A percentile compares a stretch with the other conserved stretches of the same genome.
phyloP scores from a whole-genome alignment of 2,888 invertebrate genomes.

The Drosophila subsilvestris region DNA sequence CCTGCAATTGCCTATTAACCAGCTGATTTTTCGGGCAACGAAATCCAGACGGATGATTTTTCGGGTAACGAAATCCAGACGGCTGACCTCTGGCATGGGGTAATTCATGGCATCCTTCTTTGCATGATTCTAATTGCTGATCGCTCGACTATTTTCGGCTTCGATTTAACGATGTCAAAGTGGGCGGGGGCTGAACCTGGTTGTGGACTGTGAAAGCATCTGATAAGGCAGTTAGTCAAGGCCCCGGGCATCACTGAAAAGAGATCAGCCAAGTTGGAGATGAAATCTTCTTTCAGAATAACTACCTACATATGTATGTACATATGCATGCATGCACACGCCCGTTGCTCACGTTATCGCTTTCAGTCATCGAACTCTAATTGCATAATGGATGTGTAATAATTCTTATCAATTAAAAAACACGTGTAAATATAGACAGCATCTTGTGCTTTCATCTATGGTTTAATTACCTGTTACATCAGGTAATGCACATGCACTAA shows the following conservation, averaged over 20 bases:
- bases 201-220: background rate
- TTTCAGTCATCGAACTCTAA: constrained; percentile 15
- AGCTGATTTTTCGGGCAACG: constrained; percentile 12
- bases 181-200: background rate
- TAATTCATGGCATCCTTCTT: constrained; percentile 3
- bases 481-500: background rate
- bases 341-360: constrained; percentile 8
- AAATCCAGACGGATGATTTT: background rate
- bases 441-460: background rate
- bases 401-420: constrained; percentile 13
- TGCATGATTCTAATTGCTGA: constrained; percentile 15
- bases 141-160: constrained; percentile 7
- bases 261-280: background rate
- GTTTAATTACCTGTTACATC: background rate
- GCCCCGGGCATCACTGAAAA: background rate
- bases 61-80: constrained; percentile 8
- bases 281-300: background rate
- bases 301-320: background rate
- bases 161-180: background rate
- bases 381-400: background rate
- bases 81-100: background rate
- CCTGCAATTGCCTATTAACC: constrained; percentile 8
- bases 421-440: background rate
- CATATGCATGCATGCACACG: background rate
- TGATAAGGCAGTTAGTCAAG: constrained; percentile 4